Percentiles rank a stretch among this genome's conserved stretches.
Evolutionary conservation across 2,797 vertebrate species (phyloP).

Genomic region (Pseudochirops corinnae): DNA sequence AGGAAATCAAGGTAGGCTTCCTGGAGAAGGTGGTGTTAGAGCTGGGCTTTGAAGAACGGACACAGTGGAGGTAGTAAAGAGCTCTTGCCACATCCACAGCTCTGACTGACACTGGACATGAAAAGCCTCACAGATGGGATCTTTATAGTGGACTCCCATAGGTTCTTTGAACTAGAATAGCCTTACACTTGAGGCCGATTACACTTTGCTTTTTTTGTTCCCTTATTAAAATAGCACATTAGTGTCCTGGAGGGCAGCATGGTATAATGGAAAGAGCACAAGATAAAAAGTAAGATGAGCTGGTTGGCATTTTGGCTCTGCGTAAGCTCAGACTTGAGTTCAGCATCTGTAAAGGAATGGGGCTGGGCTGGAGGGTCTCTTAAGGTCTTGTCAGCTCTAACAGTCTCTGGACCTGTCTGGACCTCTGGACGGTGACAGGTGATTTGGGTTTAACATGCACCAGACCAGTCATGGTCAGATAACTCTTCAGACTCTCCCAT

Average conservation of each 20-base stretch:
- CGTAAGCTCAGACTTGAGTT: background rate
- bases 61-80: background rate
- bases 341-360: background rate
- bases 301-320: background rate
- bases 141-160: background rate
- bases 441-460: background rate
- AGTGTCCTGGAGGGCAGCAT: background rate
- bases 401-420: background rate
- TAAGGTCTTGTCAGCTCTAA: background rate
- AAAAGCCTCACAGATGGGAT: background rate
- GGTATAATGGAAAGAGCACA: background rate
- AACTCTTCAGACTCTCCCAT: background rate
- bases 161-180: background rate
- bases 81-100: background rate
- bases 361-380: background rate
- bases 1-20: slow-evolving; percentile 22
- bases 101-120: background rate
- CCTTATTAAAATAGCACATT: background rate
- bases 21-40: slow-evolving; percentile 36
- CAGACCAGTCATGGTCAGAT: background rate
- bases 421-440: background rate
- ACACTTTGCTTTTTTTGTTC: background rate
- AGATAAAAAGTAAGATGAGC: background rate
- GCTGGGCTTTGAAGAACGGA: slow-evolving; percentile 22
- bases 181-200: background rate